phyloP scores from a whole-genome alignment of 2,113 vertebrate species.

The Grantiella picta region DNA sequence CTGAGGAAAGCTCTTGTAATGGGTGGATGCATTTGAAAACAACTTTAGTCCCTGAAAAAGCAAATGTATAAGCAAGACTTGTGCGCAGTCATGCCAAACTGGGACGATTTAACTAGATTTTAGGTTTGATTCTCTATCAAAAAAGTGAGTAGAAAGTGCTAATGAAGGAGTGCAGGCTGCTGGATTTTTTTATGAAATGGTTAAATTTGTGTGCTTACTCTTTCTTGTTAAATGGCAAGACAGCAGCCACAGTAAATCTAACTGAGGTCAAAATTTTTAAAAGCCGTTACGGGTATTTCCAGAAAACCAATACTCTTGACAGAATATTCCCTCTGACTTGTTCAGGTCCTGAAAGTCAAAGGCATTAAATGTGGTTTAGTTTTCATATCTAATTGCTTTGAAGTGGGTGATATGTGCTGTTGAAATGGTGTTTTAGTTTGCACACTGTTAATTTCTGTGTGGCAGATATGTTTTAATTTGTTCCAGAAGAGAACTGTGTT shows the following conservation, averaged over 20 bases:
- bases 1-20: background rate
- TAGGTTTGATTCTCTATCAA: background rate
- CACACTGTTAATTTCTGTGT: constrained; percentile 52
- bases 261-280: background rate
- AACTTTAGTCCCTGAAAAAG: background rate
- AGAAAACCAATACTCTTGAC: background rate
- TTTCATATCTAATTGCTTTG: constrained; percentile 55
- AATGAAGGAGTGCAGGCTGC: background rate
- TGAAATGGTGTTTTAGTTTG: constrained; percentile 52
- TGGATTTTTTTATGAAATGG: background rate
- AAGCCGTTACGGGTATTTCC: background rate
- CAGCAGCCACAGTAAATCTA: background rate
- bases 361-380: constrained; percentile 11
- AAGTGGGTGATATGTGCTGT: constrained; percentile 47
- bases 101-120: background rate
- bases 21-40: background rate
- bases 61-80: background rate
- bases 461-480: constrained; percentile 52
- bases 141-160: background rate
- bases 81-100: background rate
- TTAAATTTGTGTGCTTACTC: background rate
- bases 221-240: background rate
- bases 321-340: background rate
- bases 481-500: constrained; percentile 47
- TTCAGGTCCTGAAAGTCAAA: background rate